Conservation (phyloP, 2,888 invertebrate genomes). For the Eupeodes luniger region DNA sequence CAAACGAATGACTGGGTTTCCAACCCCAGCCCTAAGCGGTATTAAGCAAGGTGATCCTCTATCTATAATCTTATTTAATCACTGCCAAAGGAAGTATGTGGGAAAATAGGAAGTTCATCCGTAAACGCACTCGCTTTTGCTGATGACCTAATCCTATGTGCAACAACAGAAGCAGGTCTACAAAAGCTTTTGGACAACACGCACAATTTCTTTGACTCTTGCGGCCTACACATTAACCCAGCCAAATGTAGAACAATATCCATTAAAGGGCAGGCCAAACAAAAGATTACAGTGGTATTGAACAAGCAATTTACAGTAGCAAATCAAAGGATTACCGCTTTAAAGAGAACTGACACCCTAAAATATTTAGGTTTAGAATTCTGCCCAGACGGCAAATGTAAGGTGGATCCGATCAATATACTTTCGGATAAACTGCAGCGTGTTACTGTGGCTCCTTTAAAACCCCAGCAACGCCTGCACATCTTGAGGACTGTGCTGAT, state of each 20-base stretch:
- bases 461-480: conserved; percentile 3
- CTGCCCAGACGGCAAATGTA: background rate
- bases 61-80: background rate
- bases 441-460: background rate
- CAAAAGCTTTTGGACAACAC: background rate
- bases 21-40: background rate
- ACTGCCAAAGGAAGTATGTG: background rate
- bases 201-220: background rate
- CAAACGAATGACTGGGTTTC: background rate
- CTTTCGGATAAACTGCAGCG: background rate
- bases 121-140: background rate
- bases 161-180: background rate
- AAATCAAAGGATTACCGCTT: background rate
- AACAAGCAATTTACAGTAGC: background rate
- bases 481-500: too few relatives aligned
- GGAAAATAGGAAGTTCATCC: background rate
- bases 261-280: background rate
- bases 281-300: background rate
- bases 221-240: background rate
- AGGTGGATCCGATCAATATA: background rate
- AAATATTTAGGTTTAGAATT: background rate
- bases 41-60: background rate
- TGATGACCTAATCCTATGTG: background rate
- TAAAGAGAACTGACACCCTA: background rate
- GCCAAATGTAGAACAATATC: background rate